phyloP scores from a whole-genome alignment of 2,888 invertebrate genomes.

The Calephelis perditalis region DNA sequence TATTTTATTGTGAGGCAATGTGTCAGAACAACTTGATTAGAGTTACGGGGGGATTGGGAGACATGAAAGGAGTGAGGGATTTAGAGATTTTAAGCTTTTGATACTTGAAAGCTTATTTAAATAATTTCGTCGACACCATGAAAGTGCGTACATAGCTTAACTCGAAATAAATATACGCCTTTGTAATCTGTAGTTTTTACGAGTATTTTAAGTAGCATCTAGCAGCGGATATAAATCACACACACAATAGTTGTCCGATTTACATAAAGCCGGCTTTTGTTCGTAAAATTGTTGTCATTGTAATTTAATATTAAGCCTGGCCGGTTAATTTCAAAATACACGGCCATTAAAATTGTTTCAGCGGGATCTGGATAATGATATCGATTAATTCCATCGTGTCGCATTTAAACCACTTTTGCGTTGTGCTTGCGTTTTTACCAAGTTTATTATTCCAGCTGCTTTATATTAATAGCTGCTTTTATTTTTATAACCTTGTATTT shows the following conservation, averaged over 20 bases:
- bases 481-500: not conserved
- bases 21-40: too few species aligned
- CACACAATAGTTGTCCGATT: constrained; percentile 49
- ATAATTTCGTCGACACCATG: not conserved
- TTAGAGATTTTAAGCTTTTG: too few species aligned
- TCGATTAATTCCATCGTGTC: constrained; percentile 36
- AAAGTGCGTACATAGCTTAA: constrained; percentile 20
- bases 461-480: constrained; percentile 1
- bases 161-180: constrained; percentile 17
- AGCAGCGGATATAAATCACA: constrained; percentile 47
- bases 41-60: too few species aligned
- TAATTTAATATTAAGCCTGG: constrained; percentile 46
- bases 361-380: constrained; percentile 29
- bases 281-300: constrained; percentile 47
- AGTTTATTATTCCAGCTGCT: constrained; percentile 7
- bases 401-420: constrained; percentile 30
- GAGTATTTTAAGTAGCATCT: constrained; percentile 52
- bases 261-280: constrained; percentile 49
- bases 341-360: constrained; percentile 10
- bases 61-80: too few species aligned
- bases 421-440: constrained; percentile 25
- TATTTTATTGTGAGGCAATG: too few species aligned
- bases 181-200: constrained; percentile 55
- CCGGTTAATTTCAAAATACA: constrained; percentile 11
- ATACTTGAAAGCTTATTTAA: too few species aligned